phyloP scores from a whole-genome alignment of 1,140 invertebrate species.

The Drosophila nasuta region DNA sequence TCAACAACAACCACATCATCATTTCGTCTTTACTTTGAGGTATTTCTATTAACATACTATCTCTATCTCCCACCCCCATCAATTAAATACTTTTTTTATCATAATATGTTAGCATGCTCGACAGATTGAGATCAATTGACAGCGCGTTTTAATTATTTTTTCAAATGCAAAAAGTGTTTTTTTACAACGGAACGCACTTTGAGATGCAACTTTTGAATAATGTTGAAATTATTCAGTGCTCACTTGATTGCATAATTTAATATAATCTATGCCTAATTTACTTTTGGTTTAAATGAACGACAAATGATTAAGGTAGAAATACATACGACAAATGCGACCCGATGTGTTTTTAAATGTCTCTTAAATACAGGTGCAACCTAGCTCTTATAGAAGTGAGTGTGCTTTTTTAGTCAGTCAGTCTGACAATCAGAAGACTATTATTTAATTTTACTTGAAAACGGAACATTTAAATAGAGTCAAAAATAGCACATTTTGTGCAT shows the following conservation, averaged over 20 bases:
- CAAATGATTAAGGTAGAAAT: background rate
- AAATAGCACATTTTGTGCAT: no score
- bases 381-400: no score
- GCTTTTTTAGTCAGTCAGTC: no score
- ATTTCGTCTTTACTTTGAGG: slow-evolving; percentile 44
- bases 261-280: background rate
- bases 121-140: slow-evolving; percentile 69
- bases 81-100: slow-evolving; percentile 20
- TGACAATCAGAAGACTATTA: no score
- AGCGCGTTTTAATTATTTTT: slow-evolving; percentile 60
- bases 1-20: slow-evolving; percentile 10
- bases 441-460: no score
- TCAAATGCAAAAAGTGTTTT: slow-evolving; percentile 37
- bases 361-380: no score
- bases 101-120: slow-evolving; percentile 31
- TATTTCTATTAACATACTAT: slow-evolving; percentile 26
- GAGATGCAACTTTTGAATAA: background rate
- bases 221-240: slow-evolving; percentile 4
- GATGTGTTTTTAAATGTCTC: no score
- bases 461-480: no score
- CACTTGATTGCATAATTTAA: slow-evolving; percentile 11
- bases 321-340: no score
- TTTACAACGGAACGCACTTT: slow-evolving; percentile 13
- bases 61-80: background rate
- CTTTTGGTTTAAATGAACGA: background rate